Percentiles rank a stretch among this genome's conserved stretches.
These are phyloP conservation scores for Alcis repandata DNA, from an alignment of 2,888 invertebrate species.

Conservation along the genomic window DNA sequence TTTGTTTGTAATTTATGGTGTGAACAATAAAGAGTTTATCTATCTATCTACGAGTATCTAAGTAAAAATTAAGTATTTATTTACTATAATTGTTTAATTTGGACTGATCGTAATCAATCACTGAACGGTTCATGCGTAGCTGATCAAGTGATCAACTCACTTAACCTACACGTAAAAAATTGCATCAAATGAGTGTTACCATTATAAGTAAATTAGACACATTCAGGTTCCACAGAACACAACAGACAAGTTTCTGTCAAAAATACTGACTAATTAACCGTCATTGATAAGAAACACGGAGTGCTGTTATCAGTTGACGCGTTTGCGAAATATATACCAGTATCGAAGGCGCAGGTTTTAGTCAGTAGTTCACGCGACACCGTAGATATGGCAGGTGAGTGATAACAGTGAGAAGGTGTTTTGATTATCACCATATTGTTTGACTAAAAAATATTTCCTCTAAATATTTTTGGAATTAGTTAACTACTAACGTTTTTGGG, in stretches of 20 bases:
- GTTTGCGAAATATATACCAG: constrained; percentile 55
- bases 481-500: neutral
- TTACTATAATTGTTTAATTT: too few species aligned
- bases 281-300: constrained; percentile 30
- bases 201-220: constrained; percentile 3
- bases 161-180: too few species aligned
- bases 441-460: neutral
- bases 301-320: constrained; percentile 45
- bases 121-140: too few species aligned
- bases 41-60: too few species aligned
- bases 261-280: constrained; percentile 27
- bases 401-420: constrained; percentile 36
- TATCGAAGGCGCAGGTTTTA: constrained; percentile 22
- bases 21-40: too few species aligned
- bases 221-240: neutral
- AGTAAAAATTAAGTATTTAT: too few species aligned
- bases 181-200: neutral
- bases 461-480: neutral
- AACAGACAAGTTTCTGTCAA: constrained; percentile 51
- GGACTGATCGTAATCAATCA: too few species aligned
- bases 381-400: constrained; percentile 64
- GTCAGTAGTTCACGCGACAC: constrained; percentile 51
- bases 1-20: too few species aligned
- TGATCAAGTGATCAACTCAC: too few species aligned
- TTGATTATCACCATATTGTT: neutral